These are phyloP conservation scores for Metopia argyrocephala DNA, from an alignment of 2,888 invertebrate genomes.

Conservation along the genomic window DNA sequence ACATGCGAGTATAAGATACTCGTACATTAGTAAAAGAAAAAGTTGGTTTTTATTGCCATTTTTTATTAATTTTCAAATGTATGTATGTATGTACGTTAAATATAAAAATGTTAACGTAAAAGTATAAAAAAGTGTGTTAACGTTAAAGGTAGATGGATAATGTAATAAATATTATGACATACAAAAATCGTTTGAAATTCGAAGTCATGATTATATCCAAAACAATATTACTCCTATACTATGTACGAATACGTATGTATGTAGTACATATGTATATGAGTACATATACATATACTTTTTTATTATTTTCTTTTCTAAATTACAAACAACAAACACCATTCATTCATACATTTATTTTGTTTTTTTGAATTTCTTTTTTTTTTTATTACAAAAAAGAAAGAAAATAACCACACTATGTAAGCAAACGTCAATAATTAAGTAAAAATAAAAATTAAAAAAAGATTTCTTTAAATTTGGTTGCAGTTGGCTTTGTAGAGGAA, in stretches of 20 bases:
- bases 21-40: no score
- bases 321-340: constrained; percentile 30
- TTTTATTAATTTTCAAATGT: background rate
- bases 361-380: background rate
- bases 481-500: background rate
- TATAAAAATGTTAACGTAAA: background rate
- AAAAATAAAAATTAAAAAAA: no score
- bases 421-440: no score
- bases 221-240: no score
- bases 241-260: background rate
- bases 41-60: background rate
- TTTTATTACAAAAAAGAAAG: background rate
- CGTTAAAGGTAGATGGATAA: background rate
- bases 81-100: no score
- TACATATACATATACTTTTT: background rate
- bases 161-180: background rate
- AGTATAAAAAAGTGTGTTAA: no score
- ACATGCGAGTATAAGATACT: no score
- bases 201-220: background rate
- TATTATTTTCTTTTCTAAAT: background rate
- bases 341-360: background rate
- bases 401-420: background rate
- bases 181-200: background rate
- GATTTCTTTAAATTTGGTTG: no score
- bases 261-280: background rate